Base-by-base conservation (phyloP, 2,888 invertebrate species). In the Amaurobius ferox region DNA sequence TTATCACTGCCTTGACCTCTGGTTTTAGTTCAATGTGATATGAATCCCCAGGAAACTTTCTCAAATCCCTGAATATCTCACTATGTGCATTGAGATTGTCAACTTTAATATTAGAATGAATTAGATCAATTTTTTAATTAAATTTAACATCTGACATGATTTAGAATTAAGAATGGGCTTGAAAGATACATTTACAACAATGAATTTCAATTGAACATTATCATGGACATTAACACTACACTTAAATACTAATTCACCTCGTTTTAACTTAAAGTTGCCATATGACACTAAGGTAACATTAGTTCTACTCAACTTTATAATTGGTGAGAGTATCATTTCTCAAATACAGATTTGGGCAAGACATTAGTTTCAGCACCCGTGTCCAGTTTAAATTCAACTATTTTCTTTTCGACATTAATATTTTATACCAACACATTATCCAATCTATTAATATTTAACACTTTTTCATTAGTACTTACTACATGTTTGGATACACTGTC, bases 261-360 rank as follows among this genome's bases (percentile, higher is more conserved):
- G 68, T 28, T 70, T 68, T 13, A 68, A 23, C 19, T 35, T 78
- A 55, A 26, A 7, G 55, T 78, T 78, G 2, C 55, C 78, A 68
- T 78, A 78, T 23, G 78, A 19, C 16, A 62, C 32, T 39, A 79
- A 79, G 6, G 48, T 29, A n/a, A 35, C 16, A 68, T 68, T 29
- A 67, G 67, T 44, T 23, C 7, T 7, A 7, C 16, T 30, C 2
- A 61, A 6, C 26, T 61, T 19, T 19, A 16, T 11, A 23, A 19
- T 3, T 19, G n/a, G n/a, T n/a, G n/a, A n/a, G 7, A 7, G 7
- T 44, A 2, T n/a, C 13, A 44, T n/a, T 13, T 16, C 2, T 61
- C 6, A 61, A 19, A 61, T 11, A 61, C 26, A 1, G 6, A 19
- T 6, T 1, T 19, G 26, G 61, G 61, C 26, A 61, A 61, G 23